phyloP scores from a whole-genome alignment of 2,888 invertebrate species.

The Cosmopolites sordidus region DNA sequence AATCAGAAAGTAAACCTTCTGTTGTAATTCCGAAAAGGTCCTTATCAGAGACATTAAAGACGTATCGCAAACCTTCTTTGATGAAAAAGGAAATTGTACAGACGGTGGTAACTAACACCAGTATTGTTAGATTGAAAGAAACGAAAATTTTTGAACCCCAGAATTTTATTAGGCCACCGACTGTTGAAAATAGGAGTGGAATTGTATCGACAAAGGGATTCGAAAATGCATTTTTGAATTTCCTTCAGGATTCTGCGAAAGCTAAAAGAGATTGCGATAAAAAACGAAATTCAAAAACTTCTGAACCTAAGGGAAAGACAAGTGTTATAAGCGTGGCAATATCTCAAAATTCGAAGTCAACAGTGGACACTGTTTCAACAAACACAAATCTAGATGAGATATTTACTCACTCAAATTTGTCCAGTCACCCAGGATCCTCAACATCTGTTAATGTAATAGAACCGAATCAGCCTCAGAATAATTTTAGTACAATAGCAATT shows the following conservation, averaged over 20 bases:
- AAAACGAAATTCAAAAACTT: neutral
- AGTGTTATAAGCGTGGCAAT: neutral
- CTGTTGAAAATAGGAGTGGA: slow-evolving; percentile 3
- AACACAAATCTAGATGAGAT: neutral
- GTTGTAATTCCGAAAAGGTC: neutral
- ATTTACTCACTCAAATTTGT: neutral
- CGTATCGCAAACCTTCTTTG: slow-evolving; percentile 6
- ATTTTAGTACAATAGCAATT: neutral
- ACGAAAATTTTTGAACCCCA: neutral
- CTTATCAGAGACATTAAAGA: neutral
- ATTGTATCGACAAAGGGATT: slow-evolving; percentile 7
- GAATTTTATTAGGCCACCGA: neutral
- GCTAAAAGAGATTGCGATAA: neutral
- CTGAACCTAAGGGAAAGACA: too few species aligned
- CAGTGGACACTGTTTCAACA: neutral
- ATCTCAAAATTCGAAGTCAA: neutral
- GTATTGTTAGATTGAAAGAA: slow-evolving; percentile 9
- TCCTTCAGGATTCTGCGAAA: slow-evolving; percentile 3
- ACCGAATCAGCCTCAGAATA: neutral
- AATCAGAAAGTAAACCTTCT: neutral
- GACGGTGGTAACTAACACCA: neutral
- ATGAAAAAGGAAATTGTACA: slow-evolving; percentile 2
- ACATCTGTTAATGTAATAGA: neutral
- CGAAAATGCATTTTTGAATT: slow-evolving; percentile 18
- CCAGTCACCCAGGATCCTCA: neutral